Evolutionary conservation across 2,797 vertebrate genomes (phyloP).

Genomic region (Chaunax sp.): DNA sequence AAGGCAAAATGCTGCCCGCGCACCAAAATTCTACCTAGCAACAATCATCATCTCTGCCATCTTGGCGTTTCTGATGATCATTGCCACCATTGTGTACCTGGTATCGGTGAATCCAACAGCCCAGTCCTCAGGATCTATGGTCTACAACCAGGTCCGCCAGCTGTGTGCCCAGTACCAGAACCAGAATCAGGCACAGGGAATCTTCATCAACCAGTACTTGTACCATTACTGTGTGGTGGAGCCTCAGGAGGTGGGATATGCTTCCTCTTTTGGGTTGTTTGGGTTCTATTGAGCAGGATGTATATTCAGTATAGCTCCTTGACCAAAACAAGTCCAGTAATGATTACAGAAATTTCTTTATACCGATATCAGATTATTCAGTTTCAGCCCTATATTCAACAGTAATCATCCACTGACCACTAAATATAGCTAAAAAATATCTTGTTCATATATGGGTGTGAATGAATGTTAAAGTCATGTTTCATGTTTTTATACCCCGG

Average conservation of each 20-base stretch:
- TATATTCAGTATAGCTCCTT: no score
- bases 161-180: constrained; percentile 90
- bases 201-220: constrained; percentile 91
- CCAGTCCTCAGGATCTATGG: constrained; percentile 87
- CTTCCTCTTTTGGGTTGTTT: not conserved
- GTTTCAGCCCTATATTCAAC: no score
- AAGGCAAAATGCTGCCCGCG: constrained; percentile 81
- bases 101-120: constrained; percentile 91
- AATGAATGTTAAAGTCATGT: no score
- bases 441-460: no score
- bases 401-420: no score
- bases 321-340: no score
- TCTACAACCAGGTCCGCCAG: constrained; percentile 84
- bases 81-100: constrained; percentile 91
- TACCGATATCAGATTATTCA: no score
- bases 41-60: constrained; percentile 85
- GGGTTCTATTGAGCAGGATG: no score
- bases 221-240: constrained; percentile 96
- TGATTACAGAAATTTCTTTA: no score
- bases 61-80: constrained; percentile 87
- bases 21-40: constrained; percentile 86
- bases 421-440: no score
- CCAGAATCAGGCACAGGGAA: constrained; percentile 78
- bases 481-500: no score
- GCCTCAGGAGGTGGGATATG: constrained; percentile 88